Evolutionary conservation across 2,113 vertebrate species (phyloP).

Genomic region (Stercorarius parasiticus): DNA sequence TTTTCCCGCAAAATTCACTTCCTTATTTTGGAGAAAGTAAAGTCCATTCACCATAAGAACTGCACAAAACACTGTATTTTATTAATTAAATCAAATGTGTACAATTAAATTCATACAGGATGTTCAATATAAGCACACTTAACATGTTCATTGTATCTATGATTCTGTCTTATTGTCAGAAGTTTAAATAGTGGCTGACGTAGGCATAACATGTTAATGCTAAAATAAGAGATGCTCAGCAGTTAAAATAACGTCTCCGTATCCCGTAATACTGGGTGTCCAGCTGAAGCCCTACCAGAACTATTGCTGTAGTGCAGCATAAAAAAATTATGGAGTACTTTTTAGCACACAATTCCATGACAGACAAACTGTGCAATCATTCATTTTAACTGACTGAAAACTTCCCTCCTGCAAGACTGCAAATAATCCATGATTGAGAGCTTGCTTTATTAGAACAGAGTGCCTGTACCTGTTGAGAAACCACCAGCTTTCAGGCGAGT

Average conservation of each 20-base stretch:
- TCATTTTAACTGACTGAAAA: not conserved
- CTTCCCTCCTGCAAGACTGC: not conserved
- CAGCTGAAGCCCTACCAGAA: not conserved
- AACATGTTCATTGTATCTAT: not conserved
- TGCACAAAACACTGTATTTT: not conserved
- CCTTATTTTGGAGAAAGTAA: not conserved
- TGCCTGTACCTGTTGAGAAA: not conserved
- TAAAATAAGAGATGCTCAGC: not conserved
- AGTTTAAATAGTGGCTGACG: not conserved
- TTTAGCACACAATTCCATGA: not conserved
- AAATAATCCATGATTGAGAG: not conserved
- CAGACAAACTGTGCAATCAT: not conserved
- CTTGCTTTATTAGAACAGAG: not conserved
- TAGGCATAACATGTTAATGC: not conserved
- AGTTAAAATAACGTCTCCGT: not conserved
- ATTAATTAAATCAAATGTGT: not conserved
- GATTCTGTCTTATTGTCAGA: not conserved
- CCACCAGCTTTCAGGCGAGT: not conserved
- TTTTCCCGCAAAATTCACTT: not conserved
- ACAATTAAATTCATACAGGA: not conserved
- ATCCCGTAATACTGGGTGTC: not conserved
- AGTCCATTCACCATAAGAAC: not conserved
- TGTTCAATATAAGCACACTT: not conserved
- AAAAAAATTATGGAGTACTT: not conserved
- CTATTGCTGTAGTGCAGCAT: not conserved